Conservation (phyloP, 2,888 invertebrate genomes). For the Drosophila atripex region DNA sequence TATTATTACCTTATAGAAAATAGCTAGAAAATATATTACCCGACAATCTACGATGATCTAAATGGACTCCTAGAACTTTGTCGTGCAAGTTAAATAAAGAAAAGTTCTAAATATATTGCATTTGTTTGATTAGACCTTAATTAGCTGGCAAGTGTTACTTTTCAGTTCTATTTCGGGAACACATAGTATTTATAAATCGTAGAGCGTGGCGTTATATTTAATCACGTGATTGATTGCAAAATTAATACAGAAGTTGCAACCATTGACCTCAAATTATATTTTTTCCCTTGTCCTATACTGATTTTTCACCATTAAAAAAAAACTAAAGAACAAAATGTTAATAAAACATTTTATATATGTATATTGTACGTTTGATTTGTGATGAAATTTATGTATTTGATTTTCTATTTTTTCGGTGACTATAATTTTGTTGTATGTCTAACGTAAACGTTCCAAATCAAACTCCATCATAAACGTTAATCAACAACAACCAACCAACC, state of each 20-base stretch:
- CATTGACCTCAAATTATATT: background rate
- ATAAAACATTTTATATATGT: constrained; percentile 6
- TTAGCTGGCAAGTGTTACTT: background rate
- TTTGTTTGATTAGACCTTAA: constrained; percentile 1
- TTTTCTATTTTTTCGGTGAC: constrained; percentile 72
- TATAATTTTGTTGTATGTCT: constrained; percentile 67
- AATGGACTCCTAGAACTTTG: background rate
- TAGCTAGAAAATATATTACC: background rate
- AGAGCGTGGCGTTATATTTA: background rate
- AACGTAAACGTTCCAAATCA: constrained; percentile 43
- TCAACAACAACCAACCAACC: constrained; percentile 62
- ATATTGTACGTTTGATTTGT: constrained; percentile 40
- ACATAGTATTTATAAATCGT: background rate
- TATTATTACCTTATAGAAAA: background rate
- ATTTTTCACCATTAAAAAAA: background rate
- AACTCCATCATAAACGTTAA: constrained; percentile 59
- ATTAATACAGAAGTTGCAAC: background rate
- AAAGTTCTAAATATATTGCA: background rate
- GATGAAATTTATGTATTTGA: constrained; percentile 58
- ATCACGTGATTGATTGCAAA: constrained; percentile 1
- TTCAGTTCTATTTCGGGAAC: constrained; percentile 2
- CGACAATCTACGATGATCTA: background rate
- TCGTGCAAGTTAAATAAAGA: background rate
- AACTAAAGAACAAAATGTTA: background rate
- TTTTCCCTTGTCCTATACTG: background rate